These are phyloP conservation scores for Bellardia pandia DNA, from an alignment of 2,888 invertebrate species.

Conservation along the genomic window DNA sequence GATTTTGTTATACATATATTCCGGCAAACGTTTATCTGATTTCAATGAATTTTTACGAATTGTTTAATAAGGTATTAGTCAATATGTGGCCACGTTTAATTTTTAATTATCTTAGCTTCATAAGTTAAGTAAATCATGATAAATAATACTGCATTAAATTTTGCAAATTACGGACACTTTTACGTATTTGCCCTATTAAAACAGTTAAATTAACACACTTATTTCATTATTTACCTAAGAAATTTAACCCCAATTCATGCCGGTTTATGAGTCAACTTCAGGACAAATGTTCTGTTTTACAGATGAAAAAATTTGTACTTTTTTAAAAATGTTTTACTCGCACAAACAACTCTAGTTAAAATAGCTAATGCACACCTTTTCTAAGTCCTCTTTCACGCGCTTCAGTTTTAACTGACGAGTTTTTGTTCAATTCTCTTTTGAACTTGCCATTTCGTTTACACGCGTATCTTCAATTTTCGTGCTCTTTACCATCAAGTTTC, in stretches of 20 bases:
- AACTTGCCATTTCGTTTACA: too few species aligned
- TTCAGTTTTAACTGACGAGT: too few species aligned
- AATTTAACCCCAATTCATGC: background rate
- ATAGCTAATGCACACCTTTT: too few species aligned
- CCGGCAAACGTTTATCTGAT: too few species aligned
- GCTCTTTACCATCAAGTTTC: too few species aligned
- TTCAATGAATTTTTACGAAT: background rate
- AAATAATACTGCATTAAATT: background rate
- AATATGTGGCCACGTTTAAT: constrained; percentile 15
- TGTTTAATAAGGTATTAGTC: background rate
- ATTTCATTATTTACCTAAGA: background rate
- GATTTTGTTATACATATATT: background rate
- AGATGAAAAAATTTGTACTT: too few species aligned
- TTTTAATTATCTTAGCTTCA: background rate
- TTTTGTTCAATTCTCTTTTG: too few species aligned
- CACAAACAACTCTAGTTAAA: too few species aligned
- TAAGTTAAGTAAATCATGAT: background rate
- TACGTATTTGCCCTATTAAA: background rate
- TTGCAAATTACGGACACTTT: background rate
- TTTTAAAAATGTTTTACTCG: too few species aligned
- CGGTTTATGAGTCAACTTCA: background rate
- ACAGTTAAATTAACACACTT: constrained; percentile 2
- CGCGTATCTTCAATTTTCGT: too few species aligned
- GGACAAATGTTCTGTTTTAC: background rate
- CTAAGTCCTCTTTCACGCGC: too few species aligned